Evolutionary conservation across 1,140 invertebrate species (phyloP).

Genomic region (Parasteatoda tepidariorum): DNA sequence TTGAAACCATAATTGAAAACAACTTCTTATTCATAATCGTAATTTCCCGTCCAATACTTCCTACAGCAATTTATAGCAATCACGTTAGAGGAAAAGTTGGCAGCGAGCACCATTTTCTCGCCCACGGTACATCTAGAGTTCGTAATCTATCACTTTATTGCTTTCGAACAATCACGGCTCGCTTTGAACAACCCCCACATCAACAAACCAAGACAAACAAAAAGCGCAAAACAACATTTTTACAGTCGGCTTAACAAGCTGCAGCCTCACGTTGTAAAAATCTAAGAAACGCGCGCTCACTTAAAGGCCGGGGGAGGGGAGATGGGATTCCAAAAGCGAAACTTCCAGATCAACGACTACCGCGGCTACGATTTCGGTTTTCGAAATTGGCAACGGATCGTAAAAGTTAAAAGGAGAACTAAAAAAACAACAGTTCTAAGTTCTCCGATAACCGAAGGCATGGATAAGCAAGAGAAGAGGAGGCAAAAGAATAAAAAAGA

Average conservation of each 20-base stretch:
- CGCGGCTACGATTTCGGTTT: conserved; percentile 24
- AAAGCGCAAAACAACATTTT: too few relatives aligned
- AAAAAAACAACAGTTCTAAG: not conserved
- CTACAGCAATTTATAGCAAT: too few relatives aligned
- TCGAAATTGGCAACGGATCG: conserved; percentile 29
- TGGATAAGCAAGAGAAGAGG: too few relatives aligned
- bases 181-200: not conserved
- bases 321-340: not conserved
- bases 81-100: too few relatives aligned
- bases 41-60: too few relatives aligned
- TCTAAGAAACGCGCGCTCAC: not conserved
- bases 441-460: not conserved
- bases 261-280: not conserved
- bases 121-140: too few relatives aligned
- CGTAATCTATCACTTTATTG: too few relatives aligned
- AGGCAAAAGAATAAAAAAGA: too few relatives aligned
- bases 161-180: too few relatives aligned
- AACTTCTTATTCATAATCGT: too few relatives aligned
- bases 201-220: not conserved
- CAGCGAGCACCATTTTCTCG: too few relatives aligned
- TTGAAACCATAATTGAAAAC: too few relatives aligned
- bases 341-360: not conserved
- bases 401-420: not conserved
- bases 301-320: not conserved
- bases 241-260: not conserved